A percentile compares a stretch with the other conserved stretches of the same genome.
Conservation (phyloP, 2,113 vertebrate species). For the Eublepharis macularius region DNA sequence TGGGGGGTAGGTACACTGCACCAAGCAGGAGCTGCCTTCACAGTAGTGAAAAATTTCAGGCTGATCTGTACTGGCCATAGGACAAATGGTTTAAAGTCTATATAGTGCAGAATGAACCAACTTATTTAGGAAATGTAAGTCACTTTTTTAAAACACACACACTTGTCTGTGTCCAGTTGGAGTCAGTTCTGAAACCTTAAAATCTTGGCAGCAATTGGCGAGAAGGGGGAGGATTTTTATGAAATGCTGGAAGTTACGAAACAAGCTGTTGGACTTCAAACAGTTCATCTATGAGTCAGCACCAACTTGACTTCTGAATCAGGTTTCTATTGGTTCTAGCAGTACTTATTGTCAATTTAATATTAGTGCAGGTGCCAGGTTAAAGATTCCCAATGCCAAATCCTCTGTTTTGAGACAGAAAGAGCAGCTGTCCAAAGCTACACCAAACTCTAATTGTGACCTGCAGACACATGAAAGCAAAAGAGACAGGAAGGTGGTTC, state of each 20-base stretch:
- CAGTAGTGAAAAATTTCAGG: conserved; percentile 61
- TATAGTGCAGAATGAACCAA: conserved; percentile 35
- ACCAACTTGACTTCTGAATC: neutral
- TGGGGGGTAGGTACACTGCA: conserved; percentile 38
- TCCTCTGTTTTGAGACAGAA: conserved; percentile 38
- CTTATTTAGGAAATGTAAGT: conserved; percentile 32
- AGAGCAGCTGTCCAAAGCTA: neutral
- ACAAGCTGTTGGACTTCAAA: conserved; percentile 43
- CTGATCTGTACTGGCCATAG: conserved; percentile 31
- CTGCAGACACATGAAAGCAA: neutral
- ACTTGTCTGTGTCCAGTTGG: conserved; percentile 25
- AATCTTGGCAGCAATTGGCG: neutral
- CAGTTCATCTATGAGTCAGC: neutral
- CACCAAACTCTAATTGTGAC: neutral
- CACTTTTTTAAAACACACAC: conserved; percentile 32
- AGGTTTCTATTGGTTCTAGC: conserved; percentile 18
- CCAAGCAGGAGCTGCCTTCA: conserved; percentile 57
- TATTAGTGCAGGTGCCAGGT: conserved; percentile 34
- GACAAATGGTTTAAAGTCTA: conserved; percentile 45
- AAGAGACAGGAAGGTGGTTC: neutral
- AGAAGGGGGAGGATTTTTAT: conserved; percentile 35
- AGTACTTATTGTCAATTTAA: conserved; percentile 32
- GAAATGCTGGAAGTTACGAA: conserved; percentile 56
- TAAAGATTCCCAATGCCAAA: neutral
- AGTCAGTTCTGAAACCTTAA: conserved; percentile 50